A percentile compares a stretch with the other conserved stretches of the same genome.
phyloP scores from a whole-genome alignment of 2,888 invertebrate species.

The Panorpa germanica region DNA sequence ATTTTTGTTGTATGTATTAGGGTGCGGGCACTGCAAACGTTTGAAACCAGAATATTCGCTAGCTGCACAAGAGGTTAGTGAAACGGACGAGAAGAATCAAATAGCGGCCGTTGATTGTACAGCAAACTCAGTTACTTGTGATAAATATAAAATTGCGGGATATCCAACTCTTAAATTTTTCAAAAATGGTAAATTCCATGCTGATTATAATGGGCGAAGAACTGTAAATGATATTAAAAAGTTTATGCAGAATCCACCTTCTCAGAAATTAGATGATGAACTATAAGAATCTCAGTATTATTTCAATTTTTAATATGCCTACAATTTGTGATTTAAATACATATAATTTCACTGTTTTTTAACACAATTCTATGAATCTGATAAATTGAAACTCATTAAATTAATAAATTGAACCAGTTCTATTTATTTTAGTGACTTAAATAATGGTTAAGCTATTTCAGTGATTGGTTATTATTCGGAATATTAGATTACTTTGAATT shows the following conservation, averaged over 20 bases:
- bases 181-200: slow-evolving; percentile 28
- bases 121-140: slow-evolving; percentile 34
- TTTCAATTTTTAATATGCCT: too few species aligned
- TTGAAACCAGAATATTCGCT: slow-evolving; percentile 46
- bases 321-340: too few species aligned
- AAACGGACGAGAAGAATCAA: slow-evolving; percentile 17
- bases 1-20: slow-evolving; percentile 21
- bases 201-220: slow-evolving; percentile 36
- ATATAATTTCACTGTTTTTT: too few species aligned
- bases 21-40: slow-evolving; percentile 53
- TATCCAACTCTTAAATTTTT: slow-evolving; percentile 51
- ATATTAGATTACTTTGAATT: too few species aligned
- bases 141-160: slow-evolving; percentile 37
- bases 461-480: too few species aligned
- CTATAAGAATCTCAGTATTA: slow-evolving; percentile 6
- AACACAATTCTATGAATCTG: too few species aligned
- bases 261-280: slow-evolving; percentile 9
- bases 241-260: slow-evolving; percentile 30
- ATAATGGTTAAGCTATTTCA: too few species aligned
- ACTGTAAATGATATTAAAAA: slow-evolving; percentile 31
- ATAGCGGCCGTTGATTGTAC: slow-evolving; percentile 48
- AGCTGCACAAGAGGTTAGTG: slow-evolving; percentile 25
- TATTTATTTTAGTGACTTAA: too few species aligned
- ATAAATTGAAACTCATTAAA: too few species aligned
- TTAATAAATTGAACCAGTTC: too few species aligned